Base-by-base conservation (phyloP, 1,140 invertebrate species). In the Chironomus striatipennis region DNA sequence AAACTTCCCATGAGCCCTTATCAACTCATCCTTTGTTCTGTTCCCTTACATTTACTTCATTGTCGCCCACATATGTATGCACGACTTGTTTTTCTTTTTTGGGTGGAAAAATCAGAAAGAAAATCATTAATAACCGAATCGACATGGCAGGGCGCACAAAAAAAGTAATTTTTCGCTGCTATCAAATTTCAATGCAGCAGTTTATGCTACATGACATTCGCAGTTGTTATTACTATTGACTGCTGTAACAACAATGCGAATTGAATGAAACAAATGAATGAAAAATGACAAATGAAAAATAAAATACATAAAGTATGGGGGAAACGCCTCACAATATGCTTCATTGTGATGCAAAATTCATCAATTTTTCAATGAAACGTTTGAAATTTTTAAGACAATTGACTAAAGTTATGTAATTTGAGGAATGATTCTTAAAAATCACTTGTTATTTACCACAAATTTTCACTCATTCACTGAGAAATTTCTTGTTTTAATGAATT, bases 271-370 rank as follows among this genome's bases (percentile, higher is more conserved):
- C 43, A 57, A 57, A 57, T 57, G 47, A 57, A 57, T 57, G 47
- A 57, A 34, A 34, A 34, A 57, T 57, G 65, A 34, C 9, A 9
- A 20, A 70, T 70, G 65, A 18, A 18, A 20, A 17, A 70, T 9
- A 5, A 21, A 20, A 12, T 57, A 10, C 10, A 57, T 57, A 12
- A 57, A 57, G 47, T 10, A 12, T 2, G 9, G 65, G 20, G 65
- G 65, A 70, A 18, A 70, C 65, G 65, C 65, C 65, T 70, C 20
- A 70, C 65, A 70, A 70, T 70, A 70, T 70, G n/a, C 17, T 21
- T 70, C 9, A 20, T 70, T 70, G 65, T 20, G 18, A 18, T 20
- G 47, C n/a, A 57, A 5, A 57, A n/a, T 12, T 12, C n/a, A n/a
- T n/a, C 65, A 70, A 9, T 21, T 70, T 21, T 8, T 20, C 20